phyloP scores from a whole-genome alignment of 2,888 invertebrate genomes.

The Smittia sp. region DNA sequence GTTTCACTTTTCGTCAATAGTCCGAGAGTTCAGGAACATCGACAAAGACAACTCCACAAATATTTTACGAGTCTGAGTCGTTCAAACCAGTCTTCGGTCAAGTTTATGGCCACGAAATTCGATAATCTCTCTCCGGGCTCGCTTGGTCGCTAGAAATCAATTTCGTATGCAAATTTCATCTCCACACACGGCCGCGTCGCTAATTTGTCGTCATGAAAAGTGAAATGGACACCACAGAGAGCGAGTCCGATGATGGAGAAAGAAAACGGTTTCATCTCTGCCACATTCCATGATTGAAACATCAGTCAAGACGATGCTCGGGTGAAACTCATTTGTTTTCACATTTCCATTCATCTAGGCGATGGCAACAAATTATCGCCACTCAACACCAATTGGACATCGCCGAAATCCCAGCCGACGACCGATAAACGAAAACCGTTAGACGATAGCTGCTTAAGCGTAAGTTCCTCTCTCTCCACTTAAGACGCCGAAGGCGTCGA shows the following conservation, averaged over 20 bases:
- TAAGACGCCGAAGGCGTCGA: neutral
- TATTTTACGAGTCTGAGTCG: neutral
- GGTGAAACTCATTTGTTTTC: neutral
- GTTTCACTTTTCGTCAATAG: too few relatives aligned
- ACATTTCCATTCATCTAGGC: conserved; percentile 42
- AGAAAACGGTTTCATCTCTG: neutral
- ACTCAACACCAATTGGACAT: conserved; percentile 54
- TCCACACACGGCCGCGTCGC: neutral
- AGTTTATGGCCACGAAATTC: conserved; percentile 32
- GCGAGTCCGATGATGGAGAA: neutral
- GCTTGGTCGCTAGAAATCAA: neutral
- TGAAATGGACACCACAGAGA: neutral
- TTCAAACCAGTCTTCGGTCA: conserved; percentile 10
- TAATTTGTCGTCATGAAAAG: neutral
- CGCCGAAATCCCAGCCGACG: conserved; percentile 46
- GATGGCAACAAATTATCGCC: conserved; percentile 52
- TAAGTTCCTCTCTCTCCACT: conserved; percentile 47
- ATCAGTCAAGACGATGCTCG: neutral
- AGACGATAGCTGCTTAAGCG: conserved; percentile 60
- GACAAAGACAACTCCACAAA: too few relatives aligned
- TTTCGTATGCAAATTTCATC: conserved; percentile 38
- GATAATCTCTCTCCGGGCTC: neutral
- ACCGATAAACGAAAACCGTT: conserved; percentile 57
- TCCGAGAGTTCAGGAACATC: too few relatives aligned
- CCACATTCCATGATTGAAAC: neutral